Evolutionary conservation across 2,113 vertebrate species (phyloP).

Genomic region (Anguilla rostrata): DNA sequence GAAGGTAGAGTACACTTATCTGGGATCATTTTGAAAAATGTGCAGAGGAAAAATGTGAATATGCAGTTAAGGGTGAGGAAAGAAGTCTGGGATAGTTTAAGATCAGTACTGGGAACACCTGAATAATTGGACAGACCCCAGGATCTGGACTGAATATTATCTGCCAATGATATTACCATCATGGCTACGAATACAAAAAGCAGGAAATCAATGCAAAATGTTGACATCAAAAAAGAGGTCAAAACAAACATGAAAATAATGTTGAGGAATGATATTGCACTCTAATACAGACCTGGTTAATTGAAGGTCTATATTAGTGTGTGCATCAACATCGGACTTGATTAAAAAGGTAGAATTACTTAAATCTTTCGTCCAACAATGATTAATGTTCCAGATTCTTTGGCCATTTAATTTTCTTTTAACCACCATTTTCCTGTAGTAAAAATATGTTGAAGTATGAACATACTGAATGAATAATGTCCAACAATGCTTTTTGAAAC

Average conservation of each 20-base stretch:
- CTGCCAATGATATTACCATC: not conserved
- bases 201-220: not conserved
- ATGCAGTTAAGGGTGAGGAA: not conserved
- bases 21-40: not conserved
- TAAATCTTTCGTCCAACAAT: not conserved
- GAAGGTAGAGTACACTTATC: not conserved
- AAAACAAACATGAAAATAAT: not conserved
- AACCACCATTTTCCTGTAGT: not conserved
- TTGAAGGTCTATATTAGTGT: not conserved
- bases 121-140: not conserved
- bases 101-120: not conserved
- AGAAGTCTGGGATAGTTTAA: not conserved
- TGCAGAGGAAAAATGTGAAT: not conserved
- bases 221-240: not conserved
- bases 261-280: not conserved
- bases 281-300: not conserved
- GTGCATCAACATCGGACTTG: not conserved
- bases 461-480: too few relatives aligned
- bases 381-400: not conserved
- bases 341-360: not conserved
- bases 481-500: not conserved
- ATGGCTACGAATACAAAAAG: not conserved
- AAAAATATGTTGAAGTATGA: too few relatives aligned
- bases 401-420: not conserved
- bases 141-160: not conserved